Evolutionary conservation across 2,797 vertebrate species (phyloP).

Genomic region (Phylloscopus collybita): DNA sequence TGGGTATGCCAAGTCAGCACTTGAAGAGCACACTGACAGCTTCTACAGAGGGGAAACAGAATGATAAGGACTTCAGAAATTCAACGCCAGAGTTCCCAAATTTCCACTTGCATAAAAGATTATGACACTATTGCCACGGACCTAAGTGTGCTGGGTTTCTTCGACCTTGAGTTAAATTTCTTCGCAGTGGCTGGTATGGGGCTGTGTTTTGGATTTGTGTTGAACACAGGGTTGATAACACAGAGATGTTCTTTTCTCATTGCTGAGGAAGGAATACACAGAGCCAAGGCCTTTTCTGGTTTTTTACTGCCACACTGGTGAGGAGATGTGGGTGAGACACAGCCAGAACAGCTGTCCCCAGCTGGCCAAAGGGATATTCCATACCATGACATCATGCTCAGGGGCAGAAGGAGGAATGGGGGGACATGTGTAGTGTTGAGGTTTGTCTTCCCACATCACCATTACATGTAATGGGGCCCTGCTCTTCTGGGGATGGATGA

Average conservation of each 20-base stretch:
- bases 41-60: not conserved
- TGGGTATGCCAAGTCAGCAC: not conserved
- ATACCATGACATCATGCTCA: not conserved
- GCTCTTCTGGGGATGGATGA: not conserved
- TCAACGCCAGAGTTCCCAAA: not conserved
- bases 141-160: not conserved
- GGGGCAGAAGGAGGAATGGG: not conserved
- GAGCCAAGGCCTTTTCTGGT: not conserved
- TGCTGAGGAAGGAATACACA: not conserved
- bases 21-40: not conserved
- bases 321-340: not conserved
- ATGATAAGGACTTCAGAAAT: not conserved
- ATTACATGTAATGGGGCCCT: too few species aligned
- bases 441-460: not conserved
- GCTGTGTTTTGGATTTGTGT: not conserved
- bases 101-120: not conserved
- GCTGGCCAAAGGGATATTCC: not conserved
- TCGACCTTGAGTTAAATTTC: not conserved
- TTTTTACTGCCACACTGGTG: fast-evolving
- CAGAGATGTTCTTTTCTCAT: not conserved
- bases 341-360: not conserved
- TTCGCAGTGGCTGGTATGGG: not conserved
- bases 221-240: not conserved
- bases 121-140: not conserved
- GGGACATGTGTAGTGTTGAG: not conserved